phyloP scores from a whole-genome alignment of 2,113 vertebrate genomes.

The Epinephelus fuscoguttatus region DNA sequence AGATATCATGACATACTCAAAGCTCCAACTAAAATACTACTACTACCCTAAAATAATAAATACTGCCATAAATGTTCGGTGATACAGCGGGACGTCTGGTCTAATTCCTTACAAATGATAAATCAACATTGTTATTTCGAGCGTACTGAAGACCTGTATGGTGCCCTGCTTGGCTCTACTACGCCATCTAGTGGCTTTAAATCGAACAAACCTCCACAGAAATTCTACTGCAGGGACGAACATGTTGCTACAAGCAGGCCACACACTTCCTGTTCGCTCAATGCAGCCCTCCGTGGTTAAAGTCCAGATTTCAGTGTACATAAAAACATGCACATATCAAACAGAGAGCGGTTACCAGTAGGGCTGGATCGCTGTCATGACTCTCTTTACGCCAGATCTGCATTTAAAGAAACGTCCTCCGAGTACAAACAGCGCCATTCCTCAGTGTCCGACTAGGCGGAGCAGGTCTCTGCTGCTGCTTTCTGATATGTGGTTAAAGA shows the following conservation, averaged over 20 bases:
- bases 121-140: background rate
- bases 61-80: no score
- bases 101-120: no score
- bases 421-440: slow-evolving; percentile 43
- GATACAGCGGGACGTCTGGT: background rate
- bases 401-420: slow-evolving; percentile 18
- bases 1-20: background rate
- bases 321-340: background rate
- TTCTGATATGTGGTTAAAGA: background rate
- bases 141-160: background rate
- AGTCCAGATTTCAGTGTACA: background rate
- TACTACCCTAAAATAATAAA: background rate
- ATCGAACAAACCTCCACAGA: background rate
- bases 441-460: background rate
- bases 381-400: background rate
- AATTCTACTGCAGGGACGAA: no score
- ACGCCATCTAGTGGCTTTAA: slow-evolving; percentile 59
- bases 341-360: slow-evolving; percentile 59
- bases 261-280: background rate
- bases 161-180: background rate
- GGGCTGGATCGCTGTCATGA: background rate
- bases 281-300: background rate
- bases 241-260: background rate
- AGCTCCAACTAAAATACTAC: background rate
- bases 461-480: background rate